Conservation (phyloP, 2,888 invertebrate genomes). For the Carterocephalus palaemon region DNA sequence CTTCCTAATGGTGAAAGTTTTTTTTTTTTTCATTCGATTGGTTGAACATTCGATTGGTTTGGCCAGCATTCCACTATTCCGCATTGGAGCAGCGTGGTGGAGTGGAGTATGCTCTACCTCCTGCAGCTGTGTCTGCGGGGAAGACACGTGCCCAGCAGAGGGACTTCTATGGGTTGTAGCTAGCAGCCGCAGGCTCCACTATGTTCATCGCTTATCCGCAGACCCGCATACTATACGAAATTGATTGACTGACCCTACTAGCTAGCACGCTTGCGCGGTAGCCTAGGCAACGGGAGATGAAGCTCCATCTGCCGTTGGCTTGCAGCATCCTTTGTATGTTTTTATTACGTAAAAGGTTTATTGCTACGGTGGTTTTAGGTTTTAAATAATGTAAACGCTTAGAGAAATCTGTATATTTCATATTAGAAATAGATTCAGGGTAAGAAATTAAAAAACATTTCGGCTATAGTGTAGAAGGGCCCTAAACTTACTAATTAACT, state of each 20-base stretch:
- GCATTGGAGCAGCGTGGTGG: no score
- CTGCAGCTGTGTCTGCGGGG: no score
- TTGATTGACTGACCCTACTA: constrained; percentile 35
- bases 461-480: neutral
- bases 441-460: constrained; percentile 7
- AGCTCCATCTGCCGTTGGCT: constrained; percentile 47
- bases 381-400: constrained; percentile 1
- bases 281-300: constrained; percentile 48
- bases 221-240: no score
- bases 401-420: neutral
- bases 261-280: constrained; percentile 60
- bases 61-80: no score
- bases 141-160: no score
- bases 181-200: no score
- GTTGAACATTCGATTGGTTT: no score
- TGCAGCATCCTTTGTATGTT: constrained; percentile 51
- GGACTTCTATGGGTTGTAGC: no score
- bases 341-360: constrained; percentile 19
- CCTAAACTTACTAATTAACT: neutral
- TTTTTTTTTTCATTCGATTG: no score
- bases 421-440: constrained; percentile 1
- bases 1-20: no score
- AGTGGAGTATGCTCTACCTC: no score
- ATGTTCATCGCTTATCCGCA: no score
- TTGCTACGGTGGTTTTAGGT: neutral